These are phyloP conservation scores for Polydesmus complanatus DNA, from an alignment of 2,888 invertebrate genomes.

Conservation along the genomic window DNA sequence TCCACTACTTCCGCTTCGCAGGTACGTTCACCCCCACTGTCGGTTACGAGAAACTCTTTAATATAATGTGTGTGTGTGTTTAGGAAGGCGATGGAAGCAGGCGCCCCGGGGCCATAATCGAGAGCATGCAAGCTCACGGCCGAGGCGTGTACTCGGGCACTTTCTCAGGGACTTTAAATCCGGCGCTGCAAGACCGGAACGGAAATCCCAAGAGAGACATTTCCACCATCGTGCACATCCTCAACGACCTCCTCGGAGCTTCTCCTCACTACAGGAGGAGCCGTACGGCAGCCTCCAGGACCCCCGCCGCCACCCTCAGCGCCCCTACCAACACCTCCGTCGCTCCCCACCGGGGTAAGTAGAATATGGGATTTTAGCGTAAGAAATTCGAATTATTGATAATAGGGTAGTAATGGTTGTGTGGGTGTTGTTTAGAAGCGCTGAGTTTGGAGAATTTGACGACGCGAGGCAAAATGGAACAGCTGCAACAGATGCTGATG, in stretches of 20 bases:
- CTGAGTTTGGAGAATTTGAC: slow-evolving; percentile 58
- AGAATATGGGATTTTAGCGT: neutral
- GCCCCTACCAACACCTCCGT: neutral
- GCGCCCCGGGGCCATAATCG: slow-evolving; percentile 65
- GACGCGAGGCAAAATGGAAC: slow-evolving; percentile 73
- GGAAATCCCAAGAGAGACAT: slow-evolving; percentile 87
- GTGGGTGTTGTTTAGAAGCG: neutral
- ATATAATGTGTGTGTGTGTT: no score
- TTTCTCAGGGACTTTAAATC: slow-evolving; percentile 86
- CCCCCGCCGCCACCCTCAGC: neutral
- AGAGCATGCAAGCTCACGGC: slow-evolving; percentile 84
- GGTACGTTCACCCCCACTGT: neutral
- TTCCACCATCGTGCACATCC: slow-evolving; percentile 86
- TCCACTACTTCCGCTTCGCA: neutral
- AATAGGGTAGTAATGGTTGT: neutral
- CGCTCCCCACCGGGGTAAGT: neutral
- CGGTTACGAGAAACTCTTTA: no score
- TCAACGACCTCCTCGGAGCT: slow-evolving; percentile 84
- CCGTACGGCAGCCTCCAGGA: neutral
- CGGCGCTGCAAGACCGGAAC: slow-evolving; percentile 76
- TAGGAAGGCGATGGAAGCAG: no score
- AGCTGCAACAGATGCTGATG: slow-evolving; percentile 75
- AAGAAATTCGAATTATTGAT: neutral
- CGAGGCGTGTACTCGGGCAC: slow-evolving; percentile 93
- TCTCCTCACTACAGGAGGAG: slow-evolving; percentile 46